These are phyloP conservation scores for Gobionotothen gibberifrons DNA, from an alignment of 2,797 vertebrate species.

Conservation along the genomic window DNA sequence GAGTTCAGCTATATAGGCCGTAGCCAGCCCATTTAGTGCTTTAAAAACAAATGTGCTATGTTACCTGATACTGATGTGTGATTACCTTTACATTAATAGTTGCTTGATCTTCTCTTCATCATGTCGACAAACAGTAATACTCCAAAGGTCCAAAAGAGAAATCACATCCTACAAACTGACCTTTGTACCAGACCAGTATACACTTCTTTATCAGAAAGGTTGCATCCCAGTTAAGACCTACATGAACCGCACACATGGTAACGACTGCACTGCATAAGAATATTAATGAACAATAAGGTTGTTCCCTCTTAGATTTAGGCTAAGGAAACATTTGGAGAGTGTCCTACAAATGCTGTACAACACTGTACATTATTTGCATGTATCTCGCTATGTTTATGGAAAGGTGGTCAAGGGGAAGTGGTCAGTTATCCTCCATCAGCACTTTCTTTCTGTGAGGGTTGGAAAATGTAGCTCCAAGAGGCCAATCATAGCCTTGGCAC, in stretches of 20 bases:
- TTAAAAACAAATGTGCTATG: too few species aligned
- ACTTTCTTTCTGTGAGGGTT: conserved; percentile 68
- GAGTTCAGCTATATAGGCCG: too few species aligned
- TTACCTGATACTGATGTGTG: conserved; percentile 2
- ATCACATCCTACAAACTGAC: not conserved
- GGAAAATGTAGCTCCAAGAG: conserved; percentile 68
- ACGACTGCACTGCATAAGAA: not conserved
- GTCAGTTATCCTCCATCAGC: conserved; percentile 69
- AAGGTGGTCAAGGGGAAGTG: conserved; percentile 57
- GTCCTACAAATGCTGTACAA: conserved; percentile 33
- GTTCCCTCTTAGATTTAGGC: conserved; percentile 3
- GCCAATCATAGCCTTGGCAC: conserved; percentile 73
- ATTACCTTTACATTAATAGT: not conserved
- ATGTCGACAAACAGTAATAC: not conserved
- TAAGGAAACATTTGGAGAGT: conserved; percentile 28
- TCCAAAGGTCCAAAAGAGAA: not conserved
- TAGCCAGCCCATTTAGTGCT: too few species aligned
- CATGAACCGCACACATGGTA: not conserved
- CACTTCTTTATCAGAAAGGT: not conserved
- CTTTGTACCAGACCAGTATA: not conserved
- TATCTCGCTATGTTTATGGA: conserved; percentile 56
- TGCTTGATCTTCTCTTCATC: not conserved
- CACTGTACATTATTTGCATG: conserved; percentile 43
- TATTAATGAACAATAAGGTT: conserved; percentile 1
- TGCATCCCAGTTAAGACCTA: not conserved